phyloP scores from a whole-genome alignment of 2,888 invertebrate species.

The Aquatica leii region DNA sequence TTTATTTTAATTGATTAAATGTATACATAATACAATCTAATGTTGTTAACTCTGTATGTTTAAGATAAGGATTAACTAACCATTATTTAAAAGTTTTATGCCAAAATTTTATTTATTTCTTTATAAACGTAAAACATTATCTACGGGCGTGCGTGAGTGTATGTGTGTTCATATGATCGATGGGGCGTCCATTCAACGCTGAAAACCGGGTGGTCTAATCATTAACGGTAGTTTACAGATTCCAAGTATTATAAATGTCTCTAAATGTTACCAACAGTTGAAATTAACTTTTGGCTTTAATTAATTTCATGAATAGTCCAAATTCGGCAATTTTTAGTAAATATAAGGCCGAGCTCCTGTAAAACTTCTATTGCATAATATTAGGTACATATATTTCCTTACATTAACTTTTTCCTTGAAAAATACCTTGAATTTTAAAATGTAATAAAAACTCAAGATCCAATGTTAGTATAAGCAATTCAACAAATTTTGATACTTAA shows the following conservation, averaged over 20 bases:
- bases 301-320: constrained; percentile 19
- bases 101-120: constrained; percentile 14
- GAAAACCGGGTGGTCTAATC: constrained; percentile 50
- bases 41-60: no score
- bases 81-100: background rate
- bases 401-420: no score
- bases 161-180: constrained; percentile 45
- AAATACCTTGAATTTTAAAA: no score
- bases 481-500: no score
- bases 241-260: constrained; percentile 36
- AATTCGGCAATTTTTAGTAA: background rate
- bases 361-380: no score
- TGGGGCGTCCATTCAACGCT: constrained; percentile 43
- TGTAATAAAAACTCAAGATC: no score
- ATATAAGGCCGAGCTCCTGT: no score
- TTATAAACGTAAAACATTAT: constrained; percentile 29
- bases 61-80: no score
- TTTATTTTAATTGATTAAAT: no score
- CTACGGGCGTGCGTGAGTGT: constrained; percentile 37
- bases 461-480: no score
- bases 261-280: constrained; percentile 26
- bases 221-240: constrained; percentile 48
- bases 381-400: no score
- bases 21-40: no score
- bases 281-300: constrained; percentile 24